Base-by-base conservation (phyloP, 2,797 vertebrate species). In the Dryobates pubescens region DNA sequence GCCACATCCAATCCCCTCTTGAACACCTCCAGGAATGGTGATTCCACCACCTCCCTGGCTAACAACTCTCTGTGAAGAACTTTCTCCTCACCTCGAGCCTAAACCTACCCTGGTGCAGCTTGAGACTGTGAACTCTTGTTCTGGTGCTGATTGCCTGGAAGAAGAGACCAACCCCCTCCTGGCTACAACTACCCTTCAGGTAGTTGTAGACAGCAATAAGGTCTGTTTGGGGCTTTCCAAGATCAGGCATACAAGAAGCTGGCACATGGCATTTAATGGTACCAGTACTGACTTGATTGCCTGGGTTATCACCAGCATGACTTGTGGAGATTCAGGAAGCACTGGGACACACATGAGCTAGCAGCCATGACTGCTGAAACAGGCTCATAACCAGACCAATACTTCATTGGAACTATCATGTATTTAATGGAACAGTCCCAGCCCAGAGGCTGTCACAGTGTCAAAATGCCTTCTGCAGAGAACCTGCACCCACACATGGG, bases 241-340 rank as follows among this genome's bases (percentile, higher is more conserved):
- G 47, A 20, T 19, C 4, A 80, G 59, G 54, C 16, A 62, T 4
- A n/a, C 27, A 23, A 2, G 9, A n/a, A 71, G 34, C 18, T 34
- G 63, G 36, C 27, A 47, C 0, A 0, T 7, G 9, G 10, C 17
- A 30, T 56, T 26, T 26, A 15, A n/a, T 58, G 43, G 41, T 15
- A 71, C 27, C 29, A 2, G 10, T 5, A 14, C 16, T 16, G 14
- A 34, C 20, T 64, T 7, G 17, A 34, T 43, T 61, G 13, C 41
- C 51, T 32, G 34, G 36, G 24, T 6, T 4, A 2, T 13, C 41
- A 58, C 6, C 43, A 67, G 8, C 1, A 30, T 1, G 13, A 54
- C 57, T 43, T 6, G 1, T 2, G 38, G 14, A 61, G 29, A 53
- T 11, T n/a, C 3, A 0, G 8, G 22, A 82, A n/a, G 30, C 18